Evolutionary conservation across 2,888 invertebrate species (phyloP), one percentile per base, ranked within the genome.

Genomic region (Trachelus iudaicus): DNA sequence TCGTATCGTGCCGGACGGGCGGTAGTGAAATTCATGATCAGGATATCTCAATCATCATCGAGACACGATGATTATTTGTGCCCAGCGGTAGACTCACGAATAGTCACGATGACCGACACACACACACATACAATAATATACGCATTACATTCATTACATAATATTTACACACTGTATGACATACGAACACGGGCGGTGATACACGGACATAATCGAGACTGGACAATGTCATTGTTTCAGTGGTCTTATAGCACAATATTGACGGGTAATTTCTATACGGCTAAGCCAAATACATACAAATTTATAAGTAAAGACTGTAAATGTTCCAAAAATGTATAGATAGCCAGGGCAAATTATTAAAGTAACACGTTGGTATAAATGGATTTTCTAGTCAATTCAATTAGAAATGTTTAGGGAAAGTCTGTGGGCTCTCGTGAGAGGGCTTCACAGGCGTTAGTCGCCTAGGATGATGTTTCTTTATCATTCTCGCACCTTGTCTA

Each of bases 381-480:
- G 85, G 79, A 85, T 85, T 88, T 88, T 89, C 82, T 88, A 89
- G 88, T 89, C 88, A 87, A 89, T 89, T 89, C 84, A 34, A 71
- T 71, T 34, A 56, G 56, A 56, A 56, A 56, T 23, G 56, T 56
- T 56, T 56, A 56, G 56, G 56, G 23, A 56, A 56, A 56, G 56
- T 9, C 56, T 23, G 56, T 9, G 56, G 56, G 56, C 23, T 56
- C 56, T 56, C 56, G 23, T 2, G 23, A 56, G 56, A 56, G 56
- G 9, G 56, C 23, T 23, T 56, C 56, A 9, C 56, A 56, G 56
- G 15, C 56, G 23, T 56, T 23, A 23, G 23, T 2, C 23, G 9
- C 9, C 56, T 56, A 56, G 23, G 56, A 23, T 56, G 56, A 23
- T 23, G 23, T 56, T 56, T 56, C 56, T 56, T 56, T 56, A 56